Evolutionary conservation across 2,888 invertebrate species (phyloP).

Genomic region (Cantharis rufa): DNA sequence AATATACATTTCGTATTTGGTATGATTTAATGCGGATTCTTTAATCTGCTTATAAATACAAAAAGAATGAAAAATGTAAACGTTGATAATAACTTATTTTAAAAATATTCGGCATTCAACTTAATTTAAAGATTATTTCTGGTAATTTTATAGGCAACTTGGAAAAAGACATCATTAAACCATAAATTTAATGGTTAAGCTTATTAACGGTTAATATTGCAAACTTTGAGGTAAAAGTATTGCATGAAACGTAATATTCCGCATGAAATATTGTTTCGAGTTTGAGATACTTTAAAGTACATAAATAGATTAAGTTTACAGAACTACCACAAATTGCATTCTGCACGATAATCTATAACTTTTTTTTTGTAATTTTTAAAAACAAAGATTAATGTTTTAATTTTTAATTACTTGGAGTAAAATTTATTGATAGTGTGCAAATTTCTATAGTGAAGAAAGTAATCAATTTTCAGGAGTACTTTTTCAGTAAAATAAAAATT

Average conservation of each 20-base stretch:
- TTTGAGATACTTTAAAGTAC: background rate
- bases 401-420: background rate
- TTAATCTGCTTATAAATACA: background rate
- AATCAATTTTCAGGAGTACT: background rate
- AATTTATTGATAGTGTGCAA: background rate
- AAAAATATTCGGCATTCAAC: background rate
- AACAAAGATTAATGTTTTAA: background rate
- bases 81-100: background rate
- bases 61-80: background rate
- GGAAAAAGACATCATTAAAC: background rate
- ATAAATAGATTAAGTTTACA: background rate
- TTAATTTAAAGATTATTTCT: background rate
- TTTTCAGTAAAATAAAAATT: background rate
- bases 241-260: background rate
- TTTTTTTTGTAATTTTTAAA: background rate
- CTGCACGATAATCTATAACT: background rate
- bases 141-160: background rate
- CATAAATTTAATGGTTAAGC: background rate
- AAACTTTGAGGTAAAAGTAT: background rate
- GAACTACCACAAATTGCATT: background rate
- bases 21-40: background rate
- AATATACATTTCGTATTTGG: background rate
- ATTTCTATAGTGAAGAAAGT: background rate
- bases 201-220: background rate
- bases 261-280: background rate